phyloP scores from a whole-genome alignment of 2,113 vertebrate genomes.

The Geococcyx californianus region DNA sequence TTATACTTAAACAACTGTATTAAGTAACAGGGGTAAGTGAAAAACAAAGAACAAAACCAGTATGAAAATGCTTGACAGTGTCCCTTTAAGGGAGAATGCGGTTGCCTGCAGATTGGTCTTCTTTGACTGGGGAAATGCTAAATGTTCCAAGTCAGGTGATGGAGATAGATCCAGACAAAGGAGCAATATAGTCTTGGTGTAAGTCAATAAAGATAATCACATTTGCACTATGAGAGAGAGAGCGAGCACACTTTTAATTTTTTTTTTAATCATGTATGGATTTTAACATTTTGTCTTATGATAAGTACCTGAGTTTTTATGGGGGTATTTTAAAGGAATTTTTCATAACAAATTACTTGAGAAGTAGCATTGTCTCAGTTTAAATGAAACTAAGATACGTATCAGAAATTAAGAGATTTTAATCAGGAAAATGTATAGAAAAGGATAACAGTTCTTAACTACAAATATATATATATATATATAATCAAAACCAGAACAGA shows the following conservation, averaged over 20 bases:
- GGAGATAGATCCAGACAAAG: neutral
- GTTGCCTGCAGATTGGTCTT: neutral
- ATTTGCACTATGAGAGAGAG: neutral
- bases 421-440: too few species aligned
- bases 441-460: too few species aligned
- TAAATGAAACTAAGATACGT: too few species aligned
- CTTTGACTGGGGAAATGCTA: neutral
- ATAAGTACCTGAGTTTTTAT: neutral
- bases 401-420: too few species aligned
- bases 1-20: neutral
- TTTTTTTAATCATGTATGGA: rapidly evolving
- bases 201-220: neutral
- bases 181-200: neutral
- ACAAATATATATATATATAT: too few species aligned
- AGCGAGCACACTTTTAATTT: too few species aligned
- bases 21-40: neutral
- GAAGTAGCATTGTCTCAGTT: neutral
- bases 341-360: neutral
- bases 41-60: neutral
- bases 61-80: conserved; percentile 13
- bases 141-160: neutral
- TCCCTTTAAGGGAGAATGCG: neutral
- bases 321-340: neutral
- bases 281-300: neutral
- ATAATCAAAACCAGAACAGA: too few species aligned